A percentile compares a stretch with the other conserved stretches of the same genome.
These are phyloP conservation scores for Cacajao melanocephalus DNA, from an alignment of 2,797 vertebrate genomes.

Conservation along the genomic window DNA sequence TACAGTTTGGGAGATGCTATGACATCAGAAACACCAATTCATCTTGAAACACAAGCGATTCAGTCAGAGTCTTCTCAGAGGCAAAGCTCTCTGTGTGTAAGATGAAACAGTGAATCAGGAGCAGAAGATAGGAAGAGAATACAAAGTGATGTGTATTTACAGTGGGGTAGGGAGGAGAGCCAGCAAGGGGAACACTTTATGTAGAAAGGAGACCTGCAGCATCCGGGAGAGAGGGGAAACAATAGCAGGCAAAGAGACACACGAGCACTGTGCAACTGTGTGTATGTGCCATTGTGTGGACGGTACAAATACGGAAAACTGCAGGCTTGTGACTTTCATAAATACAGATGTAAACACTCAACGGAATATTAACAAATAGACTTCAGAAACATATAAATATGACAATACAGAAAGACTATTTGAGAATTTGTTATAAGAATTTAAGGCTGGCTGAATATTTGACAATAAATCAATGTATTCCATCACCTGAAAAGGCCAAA, in stretches of 20 bases:
- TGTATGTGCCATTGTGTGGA: neutral
- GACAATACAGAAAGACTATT: neutral
- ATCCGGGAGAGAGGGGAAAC: rapidly evolving
- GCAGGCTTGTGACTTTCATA: neutral
- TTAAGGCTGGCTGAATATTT: neutral
- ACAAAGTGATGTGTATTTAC: neutral
- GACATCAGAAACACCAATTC: neutral
- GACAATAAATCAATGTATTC: neutral
- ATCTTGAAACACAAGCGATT: neutral
- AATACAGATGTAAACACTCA: neutral
- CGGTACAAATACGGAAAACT: neutral
- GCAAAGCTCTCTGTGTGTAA: neutral
- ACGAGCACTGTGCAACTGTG: rapidly evolving
- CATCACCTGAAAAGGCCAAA: neutral
- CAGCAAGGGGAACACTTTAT: neutral
- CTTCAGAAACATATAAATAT: neutral
- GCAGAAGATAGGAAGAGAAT: neutral
- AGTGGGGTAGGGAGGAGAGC: neutral
- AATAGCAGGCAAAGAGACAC: no score
- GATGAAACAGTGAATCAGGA: neutral
- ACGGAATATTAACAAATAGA: neutral
- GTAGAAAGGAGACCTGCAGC: rapidly evolving
- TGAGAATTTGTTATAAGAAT: neutral
- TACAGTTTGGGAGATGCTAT: neutral
- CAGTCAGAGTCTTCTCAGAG: neutral